Evolutionary conservation across 2,113 vertebrate genomes (phyloP).

Genomic region (Ornithorhynchus anatinus): DNA sequence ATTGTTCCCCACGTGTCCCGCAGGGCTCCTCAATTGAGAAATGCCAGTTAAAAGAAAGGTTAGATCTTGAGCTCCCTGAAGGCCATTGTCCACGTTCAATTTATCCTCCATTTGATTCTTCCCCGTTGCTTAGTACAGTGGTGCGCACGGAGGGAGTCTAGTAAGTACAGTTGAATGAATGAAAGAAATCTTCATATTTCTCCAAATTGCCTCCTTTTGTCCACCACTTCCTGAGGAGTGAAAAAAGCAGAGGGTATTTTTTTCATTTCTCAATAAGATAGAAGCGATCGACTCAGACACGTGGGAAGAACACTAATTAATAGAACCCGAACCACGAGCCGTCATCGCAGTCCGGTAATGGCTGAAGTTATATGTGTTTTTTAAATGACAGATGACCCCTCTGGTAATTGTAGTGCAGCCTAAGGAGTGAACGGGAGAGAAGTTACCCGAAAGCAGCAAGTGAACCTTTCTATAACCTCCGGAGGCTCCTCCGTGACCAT

Average conservation of each 20-base stretch:
- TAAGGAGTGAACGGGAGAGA: constrained; percentile 25
- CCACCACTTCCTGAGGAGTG: background rate
- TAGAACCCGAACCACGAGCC: constrained; percentile 44
- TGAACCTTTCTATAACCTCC: background rate
- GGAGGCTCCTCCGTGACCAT: constrained; percentile 23
- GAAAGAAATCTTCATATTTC: no score
- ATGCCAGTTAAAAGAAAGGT: no score
- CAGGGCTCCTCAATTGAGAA: no score
- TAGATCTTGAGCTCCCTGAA: no score
- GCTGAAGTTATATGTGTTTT: constrained; percentile 51
- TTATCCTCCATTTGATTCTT: no score
- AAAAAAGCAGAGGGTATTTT: background rate
- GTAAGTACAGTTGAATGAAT: no score
- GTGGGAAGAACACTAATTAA: constrained; percentile 40
- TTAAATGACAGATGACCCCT: constrained; percentile 46
- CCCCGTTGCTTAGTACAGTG: no score
- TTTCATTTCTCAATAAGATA: constrained; percentile 9
- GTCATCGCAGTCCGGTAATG: constrained; percentile 45
- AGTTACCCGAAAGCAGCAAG: constrained; percentile 28
- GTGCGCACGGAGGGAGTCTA: no score
- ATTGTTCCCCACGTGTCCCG: no score
- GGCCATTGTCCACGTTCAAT: no score
- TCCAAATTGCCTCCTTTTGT: no score
- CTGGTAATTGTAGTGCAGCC: constrained; percentile 53
- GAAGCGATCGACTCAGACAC: constrained; percentile 11